These are phyloP conservation scores for Trachelus stipa DNA, from an alignment of 2,888 invertebrate species.

Conservation along the genomic window DNA sequence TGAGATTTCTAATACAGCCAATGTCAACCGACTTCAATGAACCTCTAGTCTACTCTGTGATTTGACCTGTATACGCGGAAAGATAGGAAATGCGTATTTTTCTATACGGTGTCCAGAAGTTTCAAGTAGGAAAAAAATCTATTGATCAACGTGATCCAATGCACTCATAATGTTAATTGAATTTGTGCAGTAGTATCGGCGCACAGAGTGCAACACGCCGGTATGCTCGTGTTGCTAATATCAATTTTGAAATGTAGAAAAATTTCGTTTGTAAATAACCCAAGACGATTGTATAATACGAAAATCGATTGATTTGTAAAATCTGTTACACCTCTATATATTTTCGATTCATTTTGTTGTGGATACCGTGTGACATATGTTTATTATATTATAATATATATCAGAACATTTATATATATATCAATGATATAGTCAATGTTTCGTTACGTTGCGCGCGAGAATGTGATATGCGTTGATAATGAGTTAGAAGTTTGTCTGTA, in stretches of 20 bases:
- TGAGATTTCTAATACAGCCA: neutral
- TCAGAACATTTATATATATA: conserved; percentile 18
- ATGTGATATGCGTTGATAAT: conserved; percentile 4
- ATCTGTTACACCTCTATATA: conserved; percentile 30
- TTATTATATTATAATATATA: conserved; percentile 15
- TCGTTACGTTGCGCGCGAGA: conserved; percentile 5
- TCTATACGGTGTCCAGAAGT: neutral
- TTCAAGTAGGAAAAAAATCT: neutral
- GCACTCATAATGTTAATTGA: neutral
- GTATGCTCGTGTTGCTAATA: neutral
- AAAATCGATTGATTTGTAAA: conserved; percentile 9
- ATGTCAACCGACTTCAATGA: neutral
- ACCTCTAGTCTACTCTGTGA: neutral
- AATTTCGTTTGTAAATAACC: neutral
- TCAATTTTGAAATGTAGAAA: neutral
- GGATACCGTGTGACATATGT: conserved; percentile 16
- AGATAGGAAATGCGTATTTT: neutral
- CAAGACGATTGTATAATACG: neutral
- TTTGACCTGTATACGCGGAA: neutral
- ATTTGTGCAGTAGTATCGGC: neutral
- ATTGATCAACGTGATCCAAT: neutral
- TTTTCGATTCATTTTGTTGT: conserved; percentile 40
- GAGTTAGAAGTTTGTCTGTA: neutral
- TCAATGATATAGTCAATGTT: conserved; percentile 17
- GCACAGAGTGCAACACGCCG: neutral